Evolutionary conservation across 2,113 vertebrate species (phyloP), one percentile per base, ranked within the genome.

Genomic region (Chloebia gouldiae): DNA sequence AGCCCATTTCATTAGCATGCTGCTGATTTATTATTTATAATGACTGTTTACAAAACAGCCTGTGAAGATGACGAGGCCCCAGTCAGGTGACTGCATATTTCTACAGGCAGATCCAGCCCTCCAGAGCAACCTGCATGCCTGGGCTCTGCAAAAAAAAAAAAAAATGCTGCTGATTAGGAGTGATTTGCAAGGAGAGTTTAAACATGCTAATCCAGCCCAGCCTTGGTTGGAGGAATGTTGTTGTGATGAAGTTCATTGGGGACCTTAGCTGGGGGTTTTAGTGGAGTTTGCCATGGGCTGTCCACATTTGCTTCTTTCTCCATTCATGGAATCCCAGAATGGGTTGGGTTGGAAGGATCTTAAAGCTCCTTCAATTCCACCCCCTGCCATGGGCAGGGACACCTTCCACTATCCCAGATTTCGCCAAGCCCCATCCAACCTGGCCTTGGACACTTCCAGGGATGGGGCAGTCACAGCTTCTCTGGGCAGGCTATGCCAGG

Each of bases 1-100:
- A 68, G 17, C 57, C 94, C 65, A 47, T 94, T 95, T 95, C 91
- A 92, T 95, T 94, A 94, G 59, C 87, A 80, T 2, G 13, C n/a
- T 95, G 81, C 85, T 91, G 93, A 90, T 95, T 95, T 95, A 95
- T 95, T 95, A 91, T 85, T 95, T 92, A 87, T 92, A 89, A 95
- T 65, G 73, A 86, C 77, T 93, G 91, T 92, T 95, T 87, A 95
- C 93, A 76, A 95, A 96, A 84, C 93, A 95, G 57, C 30, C 89
- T 82, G 84, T 0, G 3, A 95, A 69, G 89, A 75, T 6, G 9
- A 78, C 1, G 57, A 91, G 64, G 72, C 25, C 53, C 40, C 5
- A 3, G 59, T 85, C 87, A 92, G 86, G 84, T 95, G 86, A 82
- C 70, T 92, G 73, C 24, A 10, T 24, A 75, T 91, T 94, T 91